Conservation (phyloP, 1,140 invertebrate genomes). For the Heliconius hermathena region DNA sequence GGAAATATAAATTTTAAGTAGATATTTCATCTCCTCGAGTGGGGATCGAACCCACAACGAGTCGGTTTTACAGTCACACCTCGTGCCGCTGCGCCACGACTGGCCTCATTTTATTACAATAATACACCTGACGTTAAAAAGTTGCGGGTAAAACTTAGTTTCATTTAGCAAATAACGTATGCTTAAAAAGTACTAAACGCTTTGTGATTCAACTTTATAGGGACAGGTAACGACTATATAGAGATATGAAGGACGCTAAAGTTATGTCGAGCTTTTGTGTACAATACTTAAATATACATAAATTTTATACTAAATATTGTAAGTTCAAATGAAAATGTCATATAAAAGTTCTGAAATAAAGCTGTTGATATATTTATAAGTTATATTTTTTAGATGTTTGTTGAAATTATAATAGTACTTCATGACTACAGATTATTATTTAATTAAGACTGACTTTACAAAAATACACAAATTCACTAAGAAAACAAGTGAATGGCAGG, state of each 20-base stretch:
- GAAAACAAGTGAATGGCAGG: too few relatives aligned
- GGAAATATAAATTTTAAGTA: too few relatives aligned
- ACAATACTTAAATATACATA: background rate
- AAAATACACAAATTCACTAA: too few relatives aligned
- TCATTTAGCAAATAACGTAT: background rate
- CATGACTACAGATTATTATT: too few relatives aligned
- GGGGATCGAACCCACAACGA: too few relatives aligned
- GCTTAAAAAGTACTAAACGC: slow-evolving; percentile 5
- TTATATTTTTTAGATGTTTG: background rate
- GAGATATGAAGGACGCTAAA: background rate
- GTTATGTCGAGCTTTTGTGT: background rate
- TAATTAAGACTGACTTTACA: too few relatives aligned
- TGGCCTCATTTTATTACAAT: too few relatives aligned
- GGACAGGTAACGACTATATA: background rate
- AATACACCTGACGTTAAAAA: background rate
- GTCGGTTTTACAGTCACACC: too few relatives aligned
- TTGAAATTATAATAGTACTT: background rate
- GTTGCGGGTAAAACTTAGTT: background rate
- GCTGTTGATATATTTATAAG: background rate
- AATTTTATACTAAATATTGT: background rate
- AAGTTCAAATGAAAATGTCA: background rate
- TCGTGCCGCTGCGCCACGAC: too few relatives aligned
- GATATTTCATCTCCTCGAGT: too few relatives aligned
- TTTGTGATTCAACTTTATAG: slow-evolving; percentile 12
- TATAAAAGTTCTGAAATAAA: background rate